These are phyloP conservation scores for Exaiptasia diaphana DNA, from an alignment of 64 coral and sea anemone genomes.

Conservation along the genomic window DNA sequence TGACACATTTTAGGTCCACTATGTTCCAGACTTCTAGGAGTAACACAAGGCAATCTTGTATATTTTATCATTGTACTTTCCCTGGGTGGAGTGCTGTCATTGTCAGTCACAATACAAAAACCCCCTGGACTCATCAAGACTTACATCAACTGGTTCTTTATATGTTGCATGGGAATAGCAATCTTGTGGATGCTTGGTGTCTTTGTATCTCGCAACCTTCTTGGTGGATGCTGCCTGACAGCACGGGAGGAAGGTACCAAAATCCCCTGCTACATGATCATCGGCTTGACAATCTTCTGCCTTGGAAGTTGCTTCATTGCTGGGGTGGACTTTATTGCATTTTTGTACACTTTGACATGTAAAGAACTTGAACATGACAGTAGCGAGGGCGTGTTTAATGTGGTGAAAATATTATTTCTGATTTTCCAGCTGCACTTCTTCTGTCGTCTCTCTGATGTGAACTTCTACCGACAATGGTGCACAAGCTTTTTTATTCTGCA, in stretches of 20 bases:
- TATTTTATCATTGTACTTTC: no score
- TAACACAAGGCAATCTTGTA: no score
- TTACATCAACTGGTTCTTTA: background rate
- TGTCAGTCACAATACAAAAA: no score
- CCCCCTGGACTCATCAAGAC: no score
- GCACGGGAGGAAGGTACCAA: background rate
- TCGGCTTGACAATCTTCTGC: background rate
- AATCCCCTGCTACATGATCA: slow-evolving; percentile 1
- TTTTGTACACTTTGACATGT: no score
- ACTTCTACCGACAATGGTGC: background rate
- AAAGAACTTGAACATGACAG: no score
- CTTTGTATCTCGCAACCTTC: background rate
- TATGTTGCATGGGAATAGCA: background rate
- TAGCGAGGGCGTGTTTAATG: background rate
- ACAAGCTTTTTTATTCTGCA: background rate
- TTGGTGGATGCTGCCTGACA: background rate
- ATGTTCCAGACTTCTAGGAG: no score
- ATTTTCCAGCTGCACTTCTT: slow-evolving; percentile 9
- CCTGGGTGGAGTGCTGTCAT: no score
- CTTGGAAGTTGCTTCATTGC: slow-evolving; percentile 16
- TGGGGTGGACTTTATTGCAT: background rate
- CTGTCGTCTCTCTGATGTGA: background rate
- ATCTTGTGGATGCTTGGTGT: background rate
- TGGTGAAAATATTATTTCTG: background rate
- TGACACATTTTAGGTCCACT: no score